Conservation (phyloP, 1,140 invertebrate genomes). For the Leptinotarsa texana region DNA sequence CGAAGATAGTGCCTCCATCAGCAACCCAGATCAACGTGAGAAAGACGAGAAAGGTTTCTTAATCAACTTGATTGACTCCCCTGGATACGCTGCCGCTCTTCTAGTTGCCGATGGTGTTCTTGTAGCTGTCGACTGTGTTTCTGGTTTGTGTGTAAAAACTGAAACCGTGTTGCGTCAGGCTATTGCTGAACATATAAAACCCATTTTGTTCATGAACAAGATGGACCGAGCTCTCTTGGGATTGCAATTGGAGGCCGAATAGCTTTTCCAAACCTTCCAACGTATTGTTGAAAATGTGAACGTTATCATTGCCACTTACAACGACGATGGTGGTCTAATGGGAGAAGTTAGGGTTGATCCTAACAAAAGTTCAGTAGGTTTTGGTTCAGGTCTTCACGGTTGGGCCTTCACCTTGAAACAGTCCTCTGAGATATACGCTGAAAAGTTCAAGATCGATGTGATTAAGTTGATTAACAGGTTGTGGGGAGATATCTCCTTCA, state of each 20-base stretch:
- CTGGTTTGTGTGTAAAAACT: constrained; percentile 98
- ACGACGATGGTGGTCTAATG: constrained; percentile 96
- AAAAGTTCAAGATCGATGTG: constrained; percentile 97
- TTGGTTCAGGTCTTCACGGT: constrained; percentile 98
- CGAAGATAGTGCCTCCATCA: constrained; percentile 91
- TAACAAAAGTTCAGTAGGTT: constrained; percentile 97
- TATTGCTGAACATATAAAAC: constrained; percentile 98
- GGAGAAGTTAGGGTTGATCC: constrained; percentile 96
- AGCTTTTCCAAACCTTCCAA: constrained; percentile 99
- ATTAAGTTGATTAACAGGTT: constrained; percentile 95
- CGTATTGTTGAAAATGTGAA: constrained; percentile 99
- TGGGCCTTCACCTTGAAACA: constrained; percentile 99
- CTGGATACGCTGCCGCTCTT: constrained; percentile 97
- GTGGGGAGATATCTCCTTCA: constrained; percentile 99
- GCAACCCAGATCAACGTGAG: constrained; percentile 83
- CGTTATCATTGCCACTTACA: constrained; percentile 99
- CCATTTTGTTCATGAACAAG: constrained; percentile 99
- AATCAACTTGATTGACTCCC: constrained; percentile 99
- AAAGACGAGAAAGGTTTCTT: constrained; percentile 94
- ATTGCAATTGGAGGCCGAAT: constrained; percentile 93
- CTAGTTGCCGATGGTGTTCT: constrained; percentile 99
- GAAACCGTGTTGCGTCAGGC: constrained; percentile 99
- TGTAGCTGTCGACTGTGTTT: constrained; percentile 98
- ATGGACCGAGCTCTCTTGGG: constrained; percentile 98
- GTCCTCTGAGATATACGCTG: constrained; percentile 98